These are phyloP conservation scores for Trochalopteron elliotii DNA, from an alignment of 2,113 vertebrate species.

Conservation along the genomic window DNA sequence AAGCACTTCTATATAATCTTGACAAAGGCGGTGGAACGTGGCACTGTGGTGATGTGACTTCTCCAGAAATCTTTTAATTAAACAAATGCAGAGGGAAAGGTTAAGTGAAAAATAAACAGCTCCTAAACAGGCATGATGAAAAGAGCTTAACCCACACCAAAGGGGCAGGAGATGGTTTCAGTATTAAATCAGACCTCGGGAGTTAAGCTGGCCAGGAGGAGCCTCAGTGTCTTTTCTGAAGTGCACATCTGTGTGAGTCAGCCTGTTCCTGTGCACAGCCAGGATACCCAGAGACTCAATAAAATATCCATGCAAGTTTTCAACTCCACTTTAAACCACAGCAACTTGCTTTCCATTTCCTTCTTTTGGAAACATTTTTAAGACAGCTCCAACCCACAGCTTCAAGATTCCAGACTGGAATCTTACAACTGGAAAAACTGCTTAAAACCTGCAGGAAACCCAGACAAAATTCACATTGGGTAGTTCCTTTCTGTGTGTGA, in stretches of 20 bases:
- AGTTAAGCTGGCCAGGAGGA: neutral
- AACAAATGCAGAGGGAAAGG: conserved; percentile 15
- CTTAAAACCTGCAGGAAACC: neutral
- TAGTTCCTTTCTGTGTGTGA: fast-evolving
- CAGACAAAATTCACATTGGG: neutral
- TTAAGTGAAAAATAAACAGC: conserved; percentile 37
- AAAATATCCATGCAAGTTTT: neutral
- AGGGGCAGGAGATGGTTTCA: neutral
- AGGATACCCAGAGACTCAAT: neutral
- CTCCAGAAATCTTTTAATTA: conserved; percentile 29
- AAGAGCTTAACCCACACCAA: neutral
- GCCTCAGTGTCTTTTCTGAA: neutral
- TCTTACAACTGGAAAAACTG: neutral
- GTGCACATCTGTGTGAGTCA: neutral
- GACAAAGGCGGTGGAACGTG: neutral
- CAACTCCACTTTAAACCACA: neutral
- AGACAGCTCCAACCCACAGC: neutral
- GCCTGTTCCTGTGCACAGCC: neutral
- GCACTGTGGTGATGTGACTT: neutral
- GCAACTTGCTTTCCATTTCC: neutral
- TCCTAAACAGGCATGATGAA: neutral
- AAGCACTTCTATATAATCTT: neutral
- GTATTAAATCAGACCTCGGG: neutral
- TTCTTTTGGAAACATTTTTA: neutral
- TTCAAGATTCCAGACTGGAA: neutral